Evolutionary conservation across 2,888 invertebrate genomes (phyloP), one percentile per base, ranked within the genome.

Genomic region (Dioctria linearis): DNA sequence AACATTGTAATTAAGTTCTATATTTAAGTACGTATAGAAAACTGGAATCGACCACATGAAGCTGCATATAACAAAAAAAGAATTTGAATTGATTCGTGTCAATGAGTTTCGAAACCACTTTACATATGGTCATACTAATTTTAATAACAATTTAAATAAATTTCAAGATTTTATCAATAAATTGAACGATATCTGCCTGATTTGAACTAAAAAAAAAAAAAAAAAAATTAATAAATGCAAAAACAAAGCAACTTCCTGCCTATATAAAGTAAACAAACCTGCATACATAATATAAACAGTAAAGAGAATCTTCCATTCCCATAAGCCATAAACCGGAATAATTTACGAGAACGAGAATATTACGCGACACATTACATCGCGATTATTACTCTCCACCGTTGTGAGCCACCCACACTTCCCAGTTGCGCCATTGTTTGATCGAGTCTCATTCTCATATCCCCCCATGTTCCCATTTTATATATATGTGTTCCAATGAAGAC

Each of bases 311-410:
- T 49, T 46, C 69, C 9, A 69, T 69, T 69, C 51, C 37, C 54
- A 54, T 11, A 54, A 51, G 51, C 51, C 13, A 49, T 69, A 69
- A 69, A 69, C 9, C 37, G 46, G 69, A 69, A 69, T 69, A 49
- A 69, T 69, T 69, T 69, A 69, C 69, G 69, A 51, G 49, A 69
- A 69, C 51, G 37, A 11, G 69, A 69, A 69, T 51, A 69, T 69
- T 69, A 69, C 39, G 69, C 69, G 69, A 11, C 51, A 51, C 39
- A 39, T 51, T 69, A 51, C 51, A 69, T 39, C 5, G 69, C 69
- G 37, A 69, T 69, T 69, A 39, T 65, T 65, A 5, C 39, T 39
- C 49, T 6, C 25, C 51, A 69, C 39, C 49, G 51, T 11, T 39
- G 51, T 69, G 51, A 39, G 51, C 49, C 49, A 51, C 39, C 69